phyloP scores from a whole-genome alignment of 2,113 vertebrate species.

The Oreocharis arfaki region DNA sequence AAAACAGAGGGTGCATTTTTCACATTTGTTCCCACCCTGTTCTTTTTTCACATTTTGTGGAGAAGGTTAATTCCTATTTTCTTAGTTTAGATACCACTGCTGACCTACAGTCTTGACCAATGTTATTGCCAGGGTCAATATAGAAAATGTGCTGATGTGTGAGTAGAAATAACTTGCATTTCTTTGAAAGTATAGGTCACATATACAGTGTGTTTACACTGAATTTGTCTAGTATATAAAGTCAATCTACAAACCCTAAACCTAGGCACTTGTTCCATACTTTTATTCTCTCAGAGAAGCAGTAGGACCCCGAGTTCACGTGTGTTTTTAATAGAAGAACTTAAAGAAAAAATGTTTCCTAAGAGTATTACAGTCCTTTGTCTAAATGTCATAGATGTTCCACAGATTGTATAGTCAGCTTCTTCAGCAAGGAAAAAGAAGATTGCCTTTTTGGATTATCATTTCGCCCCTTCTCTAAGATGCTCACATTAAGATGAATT shows the following conservation, averaged over 20 bases:
- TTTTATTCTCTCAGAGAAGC: neutral
- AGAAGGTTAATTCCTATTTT: neutral
- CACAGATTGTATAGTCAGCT: conserved; percentile 11
- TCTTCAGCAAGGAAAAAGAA: conserved; percentile 4
- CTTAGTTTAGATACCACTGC: neutral
- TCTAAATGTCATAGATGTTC: conserved; percentile 37
- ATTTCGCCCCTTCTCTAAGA: neutral
- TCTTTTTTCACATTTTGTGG: neutral
- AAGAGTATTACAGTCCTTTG: conserved; percentile 22
- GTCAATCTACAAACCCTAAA: neutral
- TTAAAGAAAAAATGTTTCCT: neutral
- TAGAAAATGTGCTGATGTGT: neutral
- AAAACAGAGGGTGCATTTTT: neutral
- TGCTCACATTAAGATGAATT: neutral
- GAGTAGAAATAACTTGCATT: neutral
- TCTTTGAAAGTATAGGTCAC: neutral
- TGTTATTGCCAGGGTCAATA: neutral
- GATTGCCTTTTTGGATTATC: conserved; percentile 17
- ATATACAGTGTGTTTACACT: neutral
- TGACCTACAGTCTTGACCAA: neutral
- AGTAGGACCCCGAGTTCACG: neutral
- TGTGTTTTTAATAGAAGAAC: neutral
- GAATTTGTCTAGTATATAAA: neutral
- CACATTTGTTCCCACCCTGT: neutral
- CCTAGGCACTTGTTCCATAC: neutral